Conservation (phyloP, 2,888 invertebrate species). For the Teinopalpus imperialis region DNA sequence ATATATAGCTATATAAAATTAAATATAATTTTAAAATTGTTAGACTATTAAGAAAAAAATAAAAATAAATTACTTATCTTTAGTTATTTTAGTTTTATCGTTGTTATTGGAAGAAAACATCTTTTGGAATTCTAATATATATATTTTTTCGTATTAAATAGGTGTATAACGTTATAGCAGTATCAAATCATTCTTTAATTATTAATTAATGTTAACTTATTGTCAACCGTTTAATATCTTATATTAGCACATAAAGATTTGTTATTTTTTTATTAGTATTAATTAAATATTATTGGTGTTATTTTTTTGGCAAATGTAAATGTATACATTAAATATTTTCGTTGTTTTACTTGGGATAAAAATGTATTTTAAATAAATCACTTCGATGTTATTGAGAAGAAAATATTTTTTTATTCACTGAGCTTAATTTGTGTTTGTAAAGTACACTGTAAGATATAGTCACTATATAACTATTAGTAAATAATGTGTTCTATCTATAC, state of each 20-base stretch:
- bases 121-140: too few species aligned
- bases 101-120: too few species aligned
- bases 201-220: not conserved
- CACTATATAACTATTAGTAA: slow-evolving; percentile 61
- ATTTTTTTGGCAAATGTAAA: slow-evolving; percentile 6
- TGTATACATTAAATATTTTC: slow-evolving; percentile 33
- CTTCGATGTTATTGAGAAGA: slow-evolving; percentile 59
- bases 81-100: too few species aligned
- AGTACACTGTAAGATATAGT: slow-evolving; percentile 68
- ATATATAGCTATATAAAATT: too few species aligned
- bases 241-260: slow-evolving; percentile 12
- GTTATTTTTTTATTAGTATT: slow-evolving; percentile 24
- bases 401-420: slow-evolving; percentile 68
- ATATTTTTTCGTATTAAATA: too few species aligned
- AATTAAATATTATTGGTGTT: slow-evolving; percentile 20
- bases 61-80: too few species aligned
- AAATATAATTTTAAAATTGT: too few species aligned
- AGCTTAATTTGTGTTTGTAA: slow-evolving; percentile 60
- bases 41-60: too few species aligned
- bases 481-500: slow-evolving; percentile 35
- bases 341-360: slow-evolving; percentile 35
- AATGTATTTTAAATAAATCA: slow-evolving; percentile 51
- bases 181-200: slow-evolving; percentile 5
- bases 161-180: too few species aligned
- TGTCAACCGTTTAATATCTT: slow-evolving; percentile 1